phyloP scores from a whole-genome alignment of 1,140 invertebrate species.

The Leguminivora glycinivorella region DNA sequence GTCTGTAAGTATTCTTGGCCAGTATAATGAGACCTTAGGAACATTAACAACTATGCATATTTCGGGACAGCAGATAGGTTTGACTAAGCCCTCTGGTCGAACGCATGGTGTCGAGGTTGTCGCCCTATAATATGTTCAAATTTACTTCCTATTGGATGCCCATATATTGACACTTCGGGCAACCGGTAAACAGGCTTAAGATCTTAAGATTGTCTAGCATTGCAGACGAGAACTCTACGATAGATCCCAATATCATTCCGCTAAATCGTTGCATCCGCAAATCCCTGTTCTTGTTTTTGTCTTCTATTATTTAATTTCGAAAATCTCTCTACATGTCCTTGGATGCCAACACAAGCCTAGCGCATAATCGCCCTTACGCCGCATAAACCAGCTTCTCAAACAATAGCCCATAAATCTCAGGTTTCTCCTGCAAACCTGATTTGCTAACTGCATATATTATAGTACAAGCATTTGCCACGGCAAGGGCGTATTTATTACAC shows the following conservation, averaged over 20 bases:
- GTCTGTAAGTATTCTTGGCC: neutral
- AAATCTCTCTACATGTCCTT: too few species aligned
- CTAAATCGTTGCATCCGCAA: too few species aligned
- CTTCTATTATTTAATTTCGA: too few species aligned
- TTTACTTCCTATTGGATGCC: slow-evolving; percentile 24
- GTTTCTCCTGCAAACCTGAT: slow-evolving; percentile 34
- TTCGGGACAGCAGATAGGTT: neutral
- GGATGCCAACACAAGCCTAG: neutral
- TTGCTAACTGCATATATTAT: slow-evolving; percentile 23
- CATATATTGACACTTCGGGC: neutral
- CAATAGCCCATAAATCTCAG: slow-evolving; percentile 33
- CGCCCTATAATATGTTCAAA: slow-evolving; percentile 11
- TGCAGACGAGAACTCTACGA: neutral
- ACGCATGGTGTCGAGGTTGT: neutral
- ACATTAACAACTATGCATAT: neutral
- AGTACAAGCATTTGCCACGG: slow-evolving; percentile 35
- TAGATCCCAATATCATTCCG: neutral
- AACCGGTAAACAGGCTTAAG: neutral
- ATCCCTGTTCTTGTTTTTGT: too few species aligned
- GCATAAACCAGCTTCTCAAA: slow-evolving; percentile 24
- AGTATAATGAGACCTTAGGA: neutral
- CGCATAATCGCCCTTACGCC: neutral
- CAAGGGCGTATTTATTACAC: slow-evolving; percentile 63
- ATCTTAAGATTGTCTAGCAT: neutral
- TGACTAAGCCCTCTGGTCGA: neutral